These are phyloP conservation scores for Ochropleura leucogaster DNA, from an alignment of 2,888 invertebrate genomes.

Conservation along the genomic window DNA sequence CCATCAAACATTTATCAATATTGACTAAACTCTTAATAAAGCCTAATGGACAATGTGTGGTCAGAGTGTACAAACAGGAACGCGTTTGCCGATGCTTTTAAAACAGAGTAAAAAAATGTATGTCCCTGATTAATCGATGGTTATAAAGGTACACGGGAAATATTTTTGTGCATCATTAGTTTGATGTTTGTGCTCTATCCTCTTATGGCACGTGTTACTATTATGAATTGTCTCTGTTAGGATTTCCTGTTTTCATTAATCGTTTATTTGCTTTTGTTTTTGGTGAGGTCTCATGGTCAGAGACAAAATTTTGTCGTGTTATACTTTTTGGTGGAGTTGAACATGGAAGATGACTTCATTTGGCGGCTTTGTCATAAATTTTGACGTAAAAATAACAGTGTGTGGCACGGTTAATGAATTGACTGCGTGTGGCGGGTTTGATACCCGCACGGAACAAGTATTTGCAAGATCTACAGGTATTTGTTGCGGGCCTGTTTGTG, in stretches of 20 bases:
- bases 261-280: constrained; percentile 54
- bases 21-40: constrained; percentile 87
- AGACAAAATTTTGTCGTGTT: constrained; percentile 9
- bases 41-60: constrained; percentile 82
- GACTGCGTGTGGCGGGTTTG: no score
- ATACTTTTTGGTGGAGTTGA: constrained; percentile 1
- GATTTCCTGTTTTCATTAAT: constrained; percentile 62
- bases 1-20: constrained; percentile 85
- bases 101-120: constrained; percentile 77
- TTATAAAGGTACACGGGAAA: constrained; percentile 86
- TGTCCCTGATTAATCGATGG: constrained; percentile 87
- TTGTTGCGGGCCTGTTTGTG: no score
- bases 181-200: constrained; percentile 72
- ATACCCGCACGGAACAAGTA: no score
- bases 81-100: constrained; percentile 77
- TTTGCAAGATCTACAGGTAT: no score
- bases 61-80: constrained; percentile 71
- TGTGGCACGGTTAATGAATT: no score
- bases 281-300: neutral
- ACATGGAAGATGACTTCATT: neutral
- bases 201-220: constrained; percentile 69
- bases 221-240: constrained; percentile 61
- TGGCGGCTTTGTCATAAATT: neutral
- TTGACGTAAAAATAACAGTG: no score
- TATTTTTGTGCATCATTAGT: constrained; percentile 89